Evolutionary conservation across 2,888 invertebrate genomes (phyloP).

Genomic region (Cataglyphis livida): DNA sequence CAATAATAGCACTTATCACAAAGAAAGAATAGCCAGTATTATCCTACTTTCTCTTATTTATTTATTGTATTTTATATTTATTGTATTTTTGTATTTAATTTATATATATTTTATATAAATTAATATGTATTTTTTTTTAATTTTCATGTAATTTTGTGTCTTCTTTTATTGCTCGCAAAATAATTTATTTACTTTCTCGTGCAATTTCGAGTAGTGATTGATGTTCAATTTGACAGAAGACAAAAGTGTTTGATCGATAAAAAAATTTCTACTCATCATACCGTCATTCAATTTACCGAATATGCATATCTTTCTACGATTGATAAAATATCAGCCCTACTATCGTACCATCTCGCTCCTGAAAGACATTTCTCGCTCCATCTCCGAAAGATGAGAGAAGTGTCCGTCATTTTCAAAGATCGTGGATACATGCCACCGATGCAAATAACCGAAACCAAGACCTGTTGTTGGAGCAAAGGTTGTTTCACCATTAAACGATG

Average conservation of each 20-base stretch:
- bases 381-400: slow-evolving; percentile 93
- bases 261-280: neutral
- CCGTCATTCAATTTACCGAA: neutral
- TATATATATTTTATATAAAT: no score
- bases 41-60: no score
- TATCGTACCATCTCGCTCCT: slow-evolving; percentile 92
- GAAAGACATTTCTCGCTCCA: slow-evolving; percentile 95
- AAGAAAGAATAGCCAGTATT: no score
- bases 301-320: neutral
- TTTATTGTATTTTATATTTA: no score
- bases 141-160: neutral
- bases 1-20: no score
- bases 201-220: neutral
- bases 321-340: slow-evolving; percentile 1
- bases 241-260: slow-evolving; percentile 24
- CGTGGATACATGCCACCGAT: slow-evolving; percentile 89
- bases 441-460: slow-evolving; percentile 87
- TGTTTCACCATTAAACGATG: slow-evolving; percentile 38
- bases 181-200: neutral
- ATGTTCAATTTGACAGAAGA: slow-evolving; percentile 7
- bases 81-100: no score
- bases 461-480: slow-evolving; percentile 85
- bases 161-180: neutral
- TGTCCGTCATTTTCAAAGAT: slow-evolving; percentile 94
- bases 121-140: no score